Percentiles rank a stretch among this genome's conserved stretches.
These are phyloP conservation scores for Brachionus plicatilis DNA, from an alignment of 1,140 invertebrate species.

Conservation along the genomic window DNA sequence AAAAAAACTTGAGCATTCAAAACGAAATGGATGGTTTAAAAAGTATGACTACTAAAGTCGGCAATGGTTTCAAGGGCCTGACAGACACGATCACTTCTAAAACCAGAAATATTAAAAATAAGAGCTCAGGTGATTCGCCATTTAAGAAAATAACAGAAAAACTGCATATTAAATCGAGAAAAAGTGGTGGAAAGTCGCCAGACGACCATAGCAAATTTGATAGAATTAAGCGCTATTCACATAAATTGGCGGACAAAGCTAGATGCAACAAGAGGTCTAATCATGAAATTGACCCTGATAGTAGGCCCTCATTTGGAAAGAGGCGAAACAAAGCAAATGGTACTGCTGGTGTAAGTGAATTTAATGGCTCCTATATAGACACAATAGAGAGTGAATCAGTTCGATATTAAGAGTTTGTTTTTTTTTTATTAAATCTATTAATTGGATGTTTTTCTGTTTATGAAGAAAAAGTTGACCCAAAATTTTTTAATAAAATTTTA, in stretches of 20 bases:
- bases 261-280: neutral
- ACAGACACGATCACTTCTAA: neutral
- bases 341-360: neutral
- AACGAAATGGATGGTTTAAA: slow-evolving; percentile 15
- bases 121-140: neutral
- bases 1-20: neutral
- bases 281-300: neutral
- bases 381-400: slow-evolving; percentile 12
- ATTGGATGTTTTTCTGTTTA: neutral
- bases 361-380: neutral
- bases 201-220: neutral
- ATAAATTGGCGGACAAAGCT: neutral
- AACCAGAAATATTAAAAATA: neutral
- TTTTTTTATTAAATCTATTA: neutral
- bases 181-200: neutral
- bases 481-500: neutral
- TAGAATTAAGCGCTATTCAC: neutral
- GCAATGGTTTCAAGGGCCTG: neutral
- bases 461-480: no score
- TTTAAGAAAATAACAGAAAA: slow-evolving; percentile 31
- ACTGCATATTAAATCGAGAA: neutral
- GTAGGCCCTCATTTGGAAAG: neutral
- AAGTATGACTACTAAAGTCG: neutral
- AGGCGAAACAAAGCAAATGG: neutral
- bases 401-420: neutral